Evolutionary conservation across 1,140 invertebrate genomes (phyloP), one percentile per base, ranked within the genome.

Genomic region (Pentalonia nigronervosa): DNA sequence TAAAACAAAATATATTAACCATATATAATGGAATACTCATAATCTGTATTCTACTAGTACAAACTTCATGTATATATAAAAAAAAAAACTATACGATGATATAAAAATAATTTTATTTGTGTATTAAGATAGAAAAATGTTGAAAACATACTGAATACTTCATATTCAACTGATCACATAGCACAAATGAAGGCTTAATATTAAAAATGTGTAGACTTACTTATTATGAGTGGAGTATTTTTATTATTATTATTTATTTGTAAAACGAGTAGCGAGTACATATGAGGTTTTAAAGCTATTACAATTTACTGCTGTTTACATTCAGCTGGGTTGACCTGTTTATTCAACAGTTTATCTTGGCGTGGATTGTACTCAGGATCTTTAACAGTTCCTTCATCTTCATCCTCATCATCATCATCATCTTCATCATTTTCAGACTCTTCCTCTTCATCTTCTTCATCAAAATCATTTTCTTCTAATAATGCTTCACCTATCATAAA

Each of bases 401-500:
- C 95, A 93, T 94, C n/a, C n/a, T n/a, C 93, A 25, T 94, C 94
- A 86, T 95, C 95, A 1, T 95, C 95, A 0, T 95, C 95, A 11
- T 95, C 95, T 84, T 94, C 94, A 34, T 94, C 94, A 60, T 94
- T 94, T 14, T 96, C 95, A 17, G 95, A 95, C 21, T 95, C 95
- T 45, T 95, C 95, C n/a, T 97, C 97, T 83, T 97, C 96, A 81
- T 97, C 96, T 94, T 97, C 96, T 90, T 97, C 96, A 91, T 97
- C 96, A 84, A 21, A 90, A 20, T 67, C 89, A 90, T 97, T 97
- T 93, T 98, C 97, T 93, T 97, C 97, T 94, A 98, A 97, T 34
- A 97, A 96, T 50, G 96, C 97, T 96, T 98, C 97, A 84, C 97
- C 96, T 96, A 67, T 30, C 25, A 56, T 53, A 25, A 81, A 83